A percentile compares a stretch with the other conserved stretches of the same genome.
Evolutionary conservation across 1,140 invertebrate genomes (phyloP).

Genomic region (Tetranychus urticae): DNA sequence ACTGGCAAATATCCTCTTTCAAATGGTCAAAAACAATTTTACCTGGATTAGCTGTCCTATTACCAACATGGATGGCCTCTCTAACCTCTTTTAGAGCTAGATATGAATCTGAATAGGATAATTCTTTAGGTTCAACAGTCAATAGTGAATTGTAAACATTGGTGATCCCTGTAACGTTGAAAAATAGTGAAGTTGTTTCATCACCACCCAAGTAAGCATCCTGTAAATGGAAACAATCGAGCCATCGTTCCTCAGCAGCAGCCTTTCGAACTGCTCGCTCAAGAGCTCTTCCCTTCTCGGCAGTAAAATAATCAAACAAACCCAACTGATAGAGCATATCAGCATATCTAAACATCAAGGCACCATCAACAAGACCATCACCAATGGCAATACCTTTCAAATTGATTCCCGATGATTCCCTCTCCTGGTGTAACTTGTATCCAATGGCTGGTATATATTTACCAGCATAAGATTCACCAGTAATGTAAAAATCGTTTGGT

Average conservation of each 20-base stretch:
- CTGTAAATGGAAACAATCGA: background rate
- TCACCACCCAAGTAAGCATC: background rate
- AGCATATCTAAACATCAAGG: slow-evolving; percentile 47
- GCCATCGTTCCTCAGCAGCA: background rate
- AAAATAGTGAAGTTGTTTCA: slow-evolving; percentile 25
- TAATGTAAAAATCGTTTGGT: slow-evolving; percentile 14
- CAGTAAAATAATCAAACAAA: slow-evolving; percentile 30
- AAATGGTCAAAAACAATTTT: slow-evolving; percentile 37
- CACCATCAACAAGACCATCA: slow-evolving; percentile 56
- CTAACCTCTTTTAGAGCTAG: slow-evolving; percentile 28
- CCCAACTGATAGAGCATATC: slow-evolving; percentile 58
- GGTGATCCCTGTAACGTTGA: slow-evolving; percentile 47
- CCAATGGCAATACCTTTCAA: slow-evolving; percentile 43
- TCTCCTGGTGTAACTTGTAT: slow-evolving; percentile 41
- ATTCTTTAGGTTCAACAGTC: slow-evolving; percentile 25
- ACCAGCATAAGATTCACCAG: slow-evolving; percentile 16
- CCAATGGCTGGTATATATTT: slow-evolving; percentile 52
- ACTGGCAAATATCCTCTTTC: slow-evolving; percentile 53
- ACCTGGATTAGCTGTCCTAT: slow-evolving; percentile 33
- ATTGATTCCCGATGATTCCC: slow-evolving; percentile 15
- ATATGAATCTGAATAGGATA: slow-evolving; percentile 21
- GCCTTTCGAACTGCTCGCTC: background rate
- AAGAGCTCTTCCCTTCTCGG: background rate
- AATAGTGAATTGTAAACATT: slow-evolving; percentile 56
- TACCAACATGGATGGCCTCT: slow-evolving; percentile 54